Evolutionary conservation across 2,113 vertebrate species (phyloP), one percentile per base, ranked within the genome.

Genomic region (Thinocorus orbignyianus): DNA sequence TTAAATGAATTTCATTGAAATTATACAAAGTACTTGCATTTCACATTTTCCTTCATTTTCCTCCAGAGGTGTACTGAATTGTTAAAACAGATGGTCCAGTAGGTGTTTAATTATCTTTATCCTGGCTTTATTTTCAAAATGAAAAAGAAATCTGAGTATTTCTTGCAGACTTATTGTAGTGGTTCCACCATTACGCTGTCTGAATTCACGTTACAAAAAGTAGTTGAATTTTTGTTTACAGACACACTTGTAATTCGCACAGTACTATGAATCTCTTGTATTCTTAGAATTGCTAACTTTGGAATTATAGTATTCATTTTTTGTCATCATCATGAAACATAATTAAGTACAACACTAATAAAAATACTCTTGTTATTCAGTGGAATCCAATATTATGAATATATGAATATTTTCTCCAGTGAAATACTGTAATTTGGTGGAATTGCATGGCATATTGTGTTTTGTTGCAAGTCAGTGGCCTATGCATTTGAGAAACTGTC

Each of bases 21-120:
- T 86, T 26, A 42, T 55, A 25, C 57, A 68, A 76, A 79, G 71
- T 51, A 80, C 39, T 88, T 80, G 10, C 12, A 60, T 93, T 94
- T 78, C 3, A 2, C 35, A 4, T 84, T 69, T 93, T n/a, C 69
- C 41, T 71, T 66, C 12, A 46, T 78, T 78, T 89, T 66, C 17
- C 60, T 89, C 85, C 61, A 58, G 85, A 71, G 52, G 16, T 88
- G 17, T 49, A 31, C n/a, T 82, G 48, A 79, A 25, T 81, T 90
- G 51, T 76, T 92, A 58, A 46, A 93, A 60, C 57, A 86, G 64
- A 74, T 92, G 65, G 70, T 62, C 35, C 30, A 58, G 73, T 62
- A 90, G 88, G 42, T 93, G 62, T 79, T 81, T 74, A 90, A 93
- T 95, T 92, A 66, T 70, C 55, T 81, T 81, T 74, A 62, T 69